Base-by-base conservation (phyloP, 2,888 invertebrate species). In the Eustalomyia histrio region DNA sequence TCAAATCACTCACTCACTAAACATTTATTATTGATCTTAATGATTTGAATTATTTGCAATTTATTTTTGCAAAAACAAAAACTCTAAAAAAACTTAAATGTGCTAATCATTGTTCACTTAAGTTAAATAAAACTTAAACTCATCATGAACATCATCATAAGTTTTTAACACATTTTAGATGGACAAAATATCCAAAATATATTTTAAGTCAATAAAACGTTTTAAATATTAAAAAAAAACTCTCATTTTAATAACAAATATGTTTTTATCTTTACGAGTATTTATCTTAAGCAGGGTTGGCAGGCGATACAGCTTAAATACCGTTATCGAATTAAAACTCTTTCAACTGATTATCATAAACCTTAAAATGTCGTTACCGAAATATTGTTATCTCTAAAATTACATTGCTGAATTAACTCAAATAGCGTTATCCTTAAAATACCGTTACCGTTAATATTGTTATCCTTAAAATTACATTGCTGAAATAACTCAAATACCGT, bases 91-190 rank as follows among this genome's bases (percentile, higher is more conserved):
- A 52, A 43, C n/a, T 12, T 57, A n/a, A 47, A 78, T 67, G 67
- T 78, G 78, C 78, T 78, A 78, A 78, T 72, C 64, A 78, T 55
- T 67, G 43, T 61, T 47, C 29, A 58, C 50, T 58, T 52, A 76
- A 52, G 57, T 57, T 53, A 69, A 69, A 63, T 39, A 69, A 58
- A 50, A 64, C 50, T 57, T 50, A 18, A 76, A 53, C 64, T 65
- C 71, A 65, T 53, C 71, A 76, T 14, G 14, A 58, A 16, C 39
- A 55, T 52, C 52, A 39, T 58, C 39, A 61, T 53, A 72, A 21
- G 35, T 72, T 65, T 78, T 65, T 67, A 67, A 61, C 78, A 78
- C 72, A 78, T 72, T 61, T 71, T 6, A 65, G 39, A 17, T 29
- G 24, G 52, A 2, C 5, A 35, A 33, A 21, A 33, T 18, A 35